Base-by-base conservation (phyloP, 2,797 vertebrate genomes). In the Enteromius thamalakanensis region DNA sequence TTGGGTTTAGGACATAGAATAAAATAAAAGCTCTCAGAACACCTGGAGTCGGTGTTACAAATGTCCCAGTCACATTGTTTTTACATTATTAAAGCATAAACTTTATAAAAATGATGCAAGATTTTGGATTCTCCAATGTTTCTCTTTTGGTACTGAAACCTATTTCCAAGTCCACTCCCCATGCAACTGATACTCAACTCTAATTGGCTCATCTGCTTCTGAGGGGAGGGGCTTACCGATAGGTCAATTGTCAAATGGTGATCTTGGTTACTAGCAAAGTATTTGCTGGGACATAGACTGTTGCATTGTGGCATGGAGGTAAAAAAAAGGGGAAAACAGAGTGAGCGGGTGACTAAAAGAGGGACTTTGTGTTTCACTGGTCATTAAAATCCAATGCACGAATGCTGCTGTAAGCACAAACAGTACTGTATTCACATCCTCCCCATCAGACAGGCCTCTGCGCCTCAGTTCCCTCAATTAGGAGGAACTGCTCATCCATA, bases 371-470 rank as follows among this genome's bases (percentile, higher is more conserved):
- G 53, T 70, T 80, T 74, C 53, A 32, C 64, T 67, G 81, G 71
- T 87, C 83, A 84, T 88, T 86, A 88, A 84, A 78, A 82, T 70
- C 82, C 80, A 76, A 49, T 67, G 76, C 75, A 84, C 75, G 67
- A 81, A 26, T 80, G 70, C 83, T 74, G 81, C 75, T 74, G 64
- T 75, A 26, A 83, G 53, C 80, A 64, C 53, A 79, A 87, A 81
- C 69, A 87, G 75, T 45, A 80, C 83, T 58, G 80, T 84, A 83
- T 83, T 83, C 53, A 76, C 75, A 83, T 81, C 42, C 7, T 34
- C 74, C 47, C 76, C 55, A 67, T 55, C 53, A 76, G 68, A 55
- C 79, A 79, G 49, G 64, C 79, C 79, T 79, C 51, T 84, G 68
- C 23, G 49, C 86, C 79, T 84, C 82, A 9, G 23, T 51, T 80